Base-by-base conservation (phyloP, 2,888 invertebrate species). In the Malacosoma neustria region DNA sequence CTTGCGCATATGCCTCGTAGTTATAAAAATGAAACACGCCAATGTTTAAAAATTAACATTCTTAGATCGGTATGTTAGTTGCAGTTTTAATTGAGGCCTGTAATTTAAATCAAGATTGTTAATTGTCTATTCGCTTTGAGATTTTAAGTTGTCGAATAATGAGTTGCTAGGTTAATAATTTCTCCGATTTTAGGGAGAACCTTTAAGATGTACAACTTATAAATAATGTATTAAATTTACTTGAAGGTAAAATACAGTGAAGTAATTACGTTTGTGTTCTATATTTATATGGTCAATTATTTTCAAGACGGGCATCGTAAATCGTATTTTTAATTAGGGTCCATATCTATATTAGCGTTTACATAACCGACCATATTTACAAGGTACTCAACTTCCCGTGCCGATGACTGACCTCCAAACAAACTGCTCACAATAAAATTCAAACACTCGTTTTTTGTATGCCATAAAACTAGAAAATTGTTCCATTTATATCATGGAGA, bases 371-470 rank as follows among this genome's bases (percentile, higher is more conserved):
- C 49, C 49, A 54, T 56, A 61, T 60, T 52, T 59, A 54, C 60
- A 58, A 57, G 49, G 51, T 59, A 11, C 45, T 52, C 46, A 34
- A 54, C 56, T 64, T 70, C 69, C 70, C 57, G 63, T 57, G 61
- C 40, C 58, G 59, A 60, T 59, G 64, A 29, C 54, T 68, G 61
- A 54, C 65, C 69, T 64, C 65, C 56, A 53, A 61, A 45, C 54
- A 42, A 61, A 59, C 54, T 39, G 48, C 53, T 58, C 35, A 44
- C 53, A 51, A 53, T 55, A 56, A 54, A 52, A 59, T 50, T 55
- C 45, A 48, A 38, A 13, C 11, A 32, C 9, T 32, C 9, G 4
- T 9, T 32, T n/a, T 29, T 22, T 22, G 22, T 22, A 22, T 22
- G 5, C 22, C 22, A 22, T 22, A 7, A 22, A 7, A 22, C 22